These are phyloP conservation scores for Oophaga sylvatica DNA, from an alignment of 2,797 vertebrate genomes.

Conservation along the genomic window DNA sequence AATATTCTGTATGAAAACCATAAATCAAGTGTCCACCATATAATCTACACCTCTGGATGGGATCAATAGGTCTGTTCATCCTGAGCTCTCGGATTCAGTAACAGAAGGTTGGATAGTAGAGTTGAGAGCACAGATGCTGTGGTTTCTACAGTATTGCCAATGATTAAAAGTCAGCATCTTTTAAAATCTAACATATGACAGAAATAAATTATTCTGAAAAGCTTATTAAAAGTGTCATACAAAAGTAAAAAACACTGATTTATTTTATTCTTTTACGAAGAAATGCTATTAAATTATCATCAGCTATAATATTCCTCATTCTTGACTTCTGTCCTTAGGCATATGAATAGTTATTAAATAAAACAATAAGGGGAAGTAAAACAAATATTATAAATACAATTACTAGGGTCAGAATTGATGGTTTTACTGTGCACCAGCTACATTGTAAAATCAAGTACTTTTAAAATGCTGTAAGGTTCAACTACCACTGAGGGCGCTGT, in stretches of 20 bases:
- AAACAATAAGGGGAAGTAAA: background rate
- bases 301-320: background rate
- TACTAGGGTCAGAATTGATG: background rate
- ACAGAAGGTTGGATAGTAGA: background rate
- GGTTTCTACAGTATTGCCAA: background rate
- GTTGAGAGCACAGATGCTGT: background rate
- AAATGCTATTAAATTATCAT: background rate
- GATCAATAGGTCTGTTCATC: background rate
- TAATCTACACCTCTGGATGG: background rate
- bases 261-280: background rate
- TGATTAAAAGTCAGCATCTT: background rate
- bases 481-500: slow-evolving; percentile 27
- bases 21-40: background rate
- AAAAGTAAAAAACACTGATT: background rate
- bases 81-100: background rate
- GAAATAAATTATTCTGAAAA: background rate
- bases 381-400: background rate
- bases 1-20: background rate
- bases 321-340: background rate
- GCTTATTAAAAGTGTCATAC: background rate
- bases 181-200: background rate
- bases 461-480: background rate
- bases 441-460: background rate
- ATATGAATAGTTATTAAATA: background rate
- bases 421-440: background rate